Evolutionary conservation across 2,888 invertebrate species (phyloP), one percentile per base, ranked within the genome.

Genomic region (Galeruca laticollis): DNA sequence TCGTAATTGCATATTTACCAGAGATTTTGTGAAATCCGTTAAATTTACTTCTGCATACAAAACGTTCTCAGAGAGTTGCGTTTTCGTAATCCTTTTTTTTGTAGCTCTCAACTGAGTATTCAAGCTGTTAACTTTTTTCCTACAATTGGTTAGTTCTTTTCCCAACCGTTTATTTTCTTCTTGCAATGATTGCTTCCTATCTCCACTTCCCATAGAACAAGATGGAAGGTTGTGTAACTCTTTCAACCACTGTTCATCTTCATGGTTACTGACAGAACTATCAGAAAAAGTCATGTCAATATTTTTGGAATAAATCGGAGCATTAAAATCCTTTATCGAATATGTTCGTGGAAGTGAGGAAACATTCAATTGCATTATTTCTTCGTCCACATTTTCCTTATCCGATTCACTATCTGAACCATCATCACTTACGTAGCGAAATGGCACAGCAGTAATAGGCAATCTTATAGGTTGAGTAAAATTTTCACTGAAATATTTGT

Each of bases 141-240:
- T 26, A 26, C 4, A 3, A 26, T 26, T 26, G 26, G 18, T 21
- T 52, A 52, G 20, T 52, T 52, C 52, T 20, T 52, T 52, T 20
- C 52, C 18, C 52, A 21, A 52, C 52, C 52, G 52, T 52, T 52
- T 18, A 52, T 52, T 52, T 26, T 52, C 52, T 52, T 52, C 52
- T 18, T 18, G 21, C 18, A 21, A 26, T 52, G 10, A 52, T 11
- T 26, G 52, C 18, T 52, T 52, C 26, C 20, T 52, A 10, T 20
- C 26, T 18, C 52, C 52, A 52, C 2, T 21, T 4, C 52, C 20
- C 52, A 18, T 20, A 52, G 52, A 52, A n/a, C 52, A 52, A 52
- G 52, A 52, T 18, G 52, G 52, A 52, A 52, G 20, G 52, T 52
- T 52, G 13, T 52, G 52, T 33, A 56, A 56, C 31, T 10, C 56